Evolutionary conservation across 2,113 vertebrate species (phyloP).

Genomic region (Casuarius casuarius): DNA sequence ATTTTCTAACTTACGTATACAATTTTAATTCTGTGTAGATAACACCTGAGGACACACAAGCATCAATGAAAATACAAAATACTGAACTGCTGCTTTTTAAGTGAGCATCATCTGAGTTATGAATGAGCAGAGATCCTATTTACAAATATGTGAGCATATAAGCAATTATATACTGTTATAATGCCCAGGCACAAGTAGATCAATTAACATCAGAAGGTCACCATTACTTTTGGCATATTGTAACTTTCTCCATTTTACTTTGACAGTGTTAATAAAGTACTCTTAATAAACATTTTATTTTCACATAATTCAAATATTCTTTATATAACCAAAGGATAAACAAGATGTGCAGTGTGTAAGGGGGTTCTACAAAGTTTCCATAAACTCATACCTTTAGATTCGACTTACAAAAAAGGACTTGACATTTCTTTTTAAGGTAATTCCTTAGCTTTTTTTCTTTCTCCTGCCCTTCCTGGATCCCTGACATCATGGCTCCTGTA

Average conservation of each 20-base stretch:
- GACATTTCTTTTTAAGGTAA: background rate
- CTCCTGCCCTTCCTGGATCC: background rate
- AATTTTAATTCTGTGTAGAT: background rate
- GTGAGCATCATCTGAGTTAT: background rate
- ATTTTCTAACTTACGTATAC: background rate
- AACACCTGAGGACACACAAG: background rate
- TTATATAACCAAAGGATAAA: background rate
- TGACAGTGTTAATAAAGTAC: background rate
- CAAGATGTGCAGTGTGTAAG: background rate
- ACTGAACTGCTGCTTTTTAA: background rate
- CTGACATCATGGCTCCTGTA: background rate
- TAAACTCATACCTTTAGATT: background rate
- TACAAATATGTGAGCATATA: background rate
- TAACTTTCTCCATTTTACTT: background rate
- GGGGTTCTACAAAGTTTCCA: background rate
- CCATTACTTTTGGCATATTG: background rate
- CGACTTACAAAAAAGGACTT: background rate
- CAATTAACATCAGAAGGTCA: background rate
- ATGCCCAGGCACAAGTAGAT: background rate
- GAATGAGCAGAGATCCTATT: background rate
- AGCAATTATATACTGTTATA: background rate
- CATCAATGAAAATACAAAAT: background rate
- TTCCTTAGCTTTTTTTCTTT: background rate
- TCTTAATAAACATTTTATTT: background rate
- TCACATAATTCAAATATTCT: background rate